Base-by-base conservation (phyloP, 2,888 invertebrate genomes). In the Harpalus rufipes region DNA sequence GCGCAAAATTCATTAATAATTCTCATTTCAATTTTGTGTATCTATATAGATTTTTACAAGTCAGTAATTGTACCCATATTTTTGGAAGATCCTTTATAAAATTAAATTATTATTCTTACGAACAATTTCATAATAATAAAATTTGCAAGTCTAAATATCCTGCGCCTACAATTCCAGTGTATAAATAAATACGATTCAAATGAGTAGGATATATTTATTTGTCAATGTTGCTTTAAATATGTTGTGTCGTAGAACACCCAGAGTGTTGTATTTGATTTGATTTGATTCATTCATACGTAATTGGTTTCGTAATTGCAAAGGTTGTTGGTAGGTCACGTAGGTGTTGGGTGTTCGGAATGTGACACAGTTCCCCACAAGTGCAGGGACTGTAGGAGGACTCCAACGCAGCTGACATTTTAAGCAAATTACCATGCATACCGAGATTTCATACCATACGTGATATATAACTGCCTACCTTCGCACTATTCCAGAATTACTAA, bases 291-390 rank as follows among this genome's bases (percentile, higher is more conserved):
- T 81, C 81, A 81, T 68, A 65, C 51, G 56, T 21, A 65, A 56
- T 68, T 68, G 68, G 21, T 68, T 81, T 81, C 81, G 81, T 56
- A 65, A 81, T 68, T 63, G 81, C 65, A 81, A 81, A 81, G 81
- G 81, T 81, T 68, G 81, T 65, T 56, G 65, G 63, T 65, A 63
- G 68, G 68, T 81, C 68, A 81, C 58, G 78, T 78, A 78, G 78
- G 78, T 58, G 78, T 78, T 76, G 56, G 76, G 76, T 76, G 76
- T 51, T 51, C 58, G 56, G 78, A 78, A 78, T 78, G 78, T 78
- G 78, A 78, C 78, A 78, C 78, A 78, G 78, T 78, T 78, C 56
- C 14, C 32, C 14, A 58, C 78, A 78, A 78, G 78, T 78, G 78
- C 78, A 78, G 21, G 18, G 18, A 7, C 78, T 58, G 78, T 78